Conservation (phyloP, 2,797 vertebrate species). For the Enteromius treurensis region DNA sequence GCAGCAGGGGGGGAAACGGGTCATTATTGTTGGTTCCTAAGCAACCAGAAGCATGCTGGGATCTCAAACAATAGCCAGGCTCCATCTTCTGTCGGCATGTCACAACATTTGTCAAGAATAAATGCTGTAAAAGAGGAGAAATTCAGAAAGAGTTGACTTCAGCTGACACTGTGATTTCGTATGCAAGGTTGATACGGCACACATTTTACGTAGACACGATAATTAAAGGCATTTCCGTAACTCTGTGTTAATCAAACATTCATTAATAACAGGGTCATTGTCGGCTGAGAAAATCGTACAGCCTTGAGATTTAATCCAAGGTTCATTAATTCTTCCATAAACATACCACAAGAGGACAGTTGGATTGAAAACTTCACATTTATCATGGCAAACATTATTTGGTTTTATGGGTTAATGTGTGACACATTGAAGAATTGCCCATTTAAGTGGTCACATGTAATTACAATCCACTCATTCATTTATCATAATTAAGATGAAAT, state of each 20-base stretch:
- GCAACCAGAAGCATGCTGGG: constrained; percentile 71
- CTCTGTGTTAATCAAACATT: constrained; percentile 31
- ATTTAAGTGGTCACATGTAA: constrained; percentile 47
- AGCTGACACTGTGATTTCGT: constrained; percentile 16
- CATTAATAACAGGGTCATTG: constrained; percentile 41
- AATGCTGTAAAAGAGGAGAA: constrained; percentile 63
- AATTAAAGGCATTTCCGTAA: constrained; percentile 24
- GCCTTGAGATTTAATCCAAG: constrained; percentile 41
- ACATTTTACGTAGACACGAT: constrained; percentile 2
- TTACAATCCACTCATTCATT: constrained; percentile 50
- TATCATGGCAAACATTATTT: constrained; percentile 50
- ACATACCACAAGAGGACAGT: constrained; percentile 48
- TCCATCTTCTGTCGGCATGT: constrained; percentile 65
- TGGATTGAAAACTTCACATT: constrained; percentile 52
- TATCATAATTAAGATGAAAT: constrained; percentile 49
- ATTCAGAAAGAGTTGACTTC: constrained; percentile 53
- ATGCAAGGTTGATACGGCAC: neutral
- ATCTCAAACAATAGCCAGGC: constrained; percentile 66
- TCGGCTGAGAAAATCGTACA: constrained; percentile 25
- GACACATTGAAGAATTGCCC: constrained; percentile 55
- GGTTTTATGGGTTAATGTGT: constrained; percentile 44
- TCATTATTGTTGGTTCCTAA: constrained; percentile 72
- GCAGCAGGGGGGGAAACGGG: constrained; percentile 49
- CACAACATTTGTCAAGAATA: constrained; percentile 74
- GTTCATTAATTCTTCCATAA: constrained; percentile 49